These are phyloP conservation scores for Tipula unca DNA, from an alignment of 2,888 invertebrate species.

Conservation along the genomic window DNA sequence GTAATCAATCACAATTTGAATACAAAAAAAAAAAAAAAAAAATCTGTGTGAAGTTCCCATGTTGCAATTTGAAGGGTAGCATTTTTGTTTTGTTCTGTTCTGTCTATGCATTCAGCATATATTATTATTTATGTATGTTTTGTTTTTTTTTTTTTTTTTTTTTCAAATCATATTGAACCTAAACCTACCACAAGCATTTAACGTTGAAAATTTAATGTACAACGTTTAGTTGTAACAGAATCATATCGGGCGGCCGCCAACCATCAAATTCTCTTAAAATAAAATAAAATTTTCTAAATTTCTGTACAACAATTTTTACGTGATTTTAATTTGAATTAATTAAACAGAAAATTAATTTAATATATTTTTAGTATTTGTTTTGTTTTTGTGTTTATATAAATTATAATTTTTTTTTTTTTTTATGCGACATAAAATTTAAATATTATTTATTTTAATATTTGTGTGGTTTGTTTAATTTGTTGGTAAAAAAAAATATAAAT, in stretches of 20 bases:
- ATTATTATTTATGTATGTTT: not conserved
- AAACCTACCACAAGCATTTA: not conserved
- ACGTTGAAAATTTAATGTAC: not conserved
- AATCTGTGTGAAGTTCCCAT: not conserved
- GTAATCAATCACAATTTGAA: constrained; percentile 8
- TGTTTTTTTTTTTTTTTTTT: not conserved
- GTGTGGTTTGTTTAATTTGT: not conserved
- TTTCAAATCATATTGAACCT: not conserved
- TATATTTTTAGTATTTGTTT: not conserved
- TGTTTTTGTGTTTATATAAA: not conserved
- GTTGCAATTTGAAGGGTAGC: not conserved
- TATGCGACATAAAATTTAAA: not conserved
- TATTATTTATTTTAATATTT: not conserved
- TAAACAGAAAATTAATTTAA: not conserved
- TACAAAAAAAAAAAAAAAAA: not conserved
- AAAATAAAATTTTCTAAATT: too few species aligned
- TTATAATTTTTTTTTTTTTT: not conserved
- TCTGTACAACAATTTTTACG: not conserved
- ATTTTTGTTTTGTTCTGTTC: not conserved
- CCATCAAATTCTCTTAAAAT: not conserved
- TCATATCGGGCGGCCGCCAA: not conserved
- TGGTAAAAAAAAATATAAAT: not conserved
- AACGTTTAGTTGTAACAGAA: not conserved
- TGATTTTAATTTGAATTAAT: not conserved
- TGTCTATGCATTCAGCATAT: not conserved